Evolutionary conservation across 2,888 invertebrate species (phyloP), one percentile per base, ranked within the genome.

Genomic region (Tupiocoris notatus): DNA sequence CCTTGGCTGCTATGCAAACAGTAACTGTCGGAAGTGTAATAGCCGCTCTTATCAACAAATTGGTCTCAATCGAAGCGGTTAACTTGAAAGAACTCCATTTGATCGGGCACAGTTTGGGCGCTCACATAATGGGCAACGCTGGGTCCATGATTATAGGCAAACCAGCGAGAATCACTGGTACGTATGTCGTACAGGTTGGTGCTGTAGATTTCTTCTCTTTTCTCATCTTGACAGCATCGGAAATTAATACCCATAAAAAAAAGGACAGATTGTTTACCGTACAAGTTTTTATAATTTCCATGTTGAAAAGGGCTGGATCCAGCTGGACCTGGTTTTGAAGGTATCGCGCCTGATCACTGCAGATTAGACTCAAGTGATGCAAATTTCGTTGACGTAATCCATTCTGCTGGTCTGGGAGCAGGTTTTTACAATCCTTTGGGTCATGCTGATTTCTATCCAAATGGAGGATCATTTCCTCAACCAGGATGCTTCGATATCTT

Each of bases 381-480:
- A 0, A 82, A 85, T 2, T 91, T 90, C 81, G 91, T 92, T 0
- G 91, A 91, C 81, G 88, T 91, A 1, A 86, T 90, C 68, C 91
- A 92, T 81, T 90, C 91, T 0, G 91, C 91, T 81, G 90, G 90
- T 0, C 86, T 91, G 78, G 83, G 89, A 0, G 84, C 89, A 0
- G 91, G 91, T 0, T 88, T 89, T 80, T 82, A 89, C 18, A 88
- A 89, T 79, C 84, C 87, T 39, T 87, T 88, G 79, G 91, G 91
- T 0, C 90, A 91, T 81, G 87, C 88, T 0, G 91, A 92, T 81
- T 92, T 91, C 82, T 92, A 90, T 81, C 86, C 90, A 82, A 92
- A 92, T 81, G 91, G 91, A 0, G 91, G 91, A 0, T 82, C 81
- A 23, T 76, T 88, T 21, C 84, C 86, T 25, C 91, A 91, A 80